Evolutionary conservation across 2,113 vertebrate genomes (phyloP), one percentile per base, ranked within the genome.

Genomic region (Urocitellus parryii): DNA sequence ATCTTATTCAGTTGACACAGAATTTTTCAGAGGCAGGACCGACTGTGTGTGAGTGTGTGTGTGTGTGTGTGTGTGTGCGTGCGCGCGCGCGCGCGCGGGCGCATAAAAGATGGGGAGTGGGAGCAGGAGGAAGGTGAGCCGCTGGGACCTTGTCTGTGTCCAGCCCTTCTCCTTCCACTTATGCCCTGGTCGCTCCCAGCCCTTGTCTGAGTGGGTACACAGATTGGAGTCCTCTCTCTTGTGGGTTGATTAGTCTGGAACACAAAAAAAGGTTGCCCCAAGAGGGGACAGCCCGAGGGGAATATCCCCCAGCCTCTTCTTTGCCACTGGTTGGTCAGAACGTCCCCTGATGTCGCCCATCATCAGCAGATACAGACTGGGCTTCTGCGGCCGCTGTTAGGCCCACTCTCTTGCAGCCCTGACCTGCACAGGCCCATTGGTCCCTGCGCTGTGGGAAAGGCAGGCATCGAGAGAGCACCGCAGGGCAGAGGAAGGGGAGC

Each of bases 161-260:
- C 42, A 11, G 27, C 34, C 7, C 32, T 0, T 9, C 2, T 24
- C 14, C 2, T 5, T 8, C 17, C 51, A 0, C 0, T 51, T 8
- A 2, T 27, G 25, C 32, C 73, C 5, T 81, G 27, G 2, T 76
- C 16, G 2, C n/a, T 70, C 68, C 0, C 4, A 37, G 13, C 25
- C 29, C 24, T 8, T 24, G 68, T 72, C 65, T 9, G 34, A 74
- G 95, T 4, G 27, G 78, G 93, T 24, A 4, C 45, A 70, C 4
- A 14, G 27, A 16, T 22, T 25, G 67, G 67, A 16, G 12, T 2
- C 0, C 22, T 53, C 56, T 13, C 27, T 3, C 5, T 2, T 13
- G 7, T 25, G 12, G 17, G 17, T 27, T 24, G 13, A 3, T 37
- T 7, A 3, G 10, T n/a, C 73, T 79, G 20, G 74, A 78, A 67